phyloP scores from a whole-genome alignment of 2,797 vertebrate species.

The Bucorvus abyssinicus region DNA sequence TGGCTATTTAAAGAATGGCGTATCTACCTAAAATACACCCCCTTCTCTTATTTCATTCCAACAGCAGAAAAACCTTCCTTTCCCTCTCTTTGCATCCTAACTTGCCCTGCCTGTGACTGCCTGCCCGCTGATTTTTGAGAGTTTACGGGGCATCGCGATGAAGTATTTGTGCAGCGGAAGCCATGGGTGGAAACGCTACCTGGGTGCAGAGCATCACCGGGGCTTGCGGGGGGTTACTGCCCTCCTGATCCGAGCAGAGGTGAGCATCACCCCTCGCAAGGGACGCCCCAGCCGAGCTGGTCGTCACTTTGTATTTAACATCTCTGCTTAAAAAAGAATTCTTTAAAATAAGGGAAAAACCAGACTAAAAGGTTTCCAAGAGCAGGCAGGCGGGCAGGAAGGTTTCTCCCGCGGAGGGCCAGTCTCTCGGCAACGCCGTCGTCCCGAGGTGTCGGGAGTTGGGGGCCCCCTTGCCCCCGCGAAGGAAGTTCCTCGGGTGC shows the following conservation, averaged over 20 bases:
- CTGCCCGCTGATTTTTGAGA: background rate
- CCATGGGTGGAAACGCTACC: background rate
- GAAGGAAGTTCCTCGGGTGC: slow-evolving; percentile 86
- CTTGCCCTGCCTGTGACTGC: background rate
- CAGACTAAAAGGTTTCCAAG: slow-evolving; percentile 31
- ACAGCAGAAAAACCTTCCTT: background rate
- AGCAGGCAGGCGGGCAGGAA: slow-evolving; percentile 68
- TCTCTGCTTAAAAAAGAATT: background rate
- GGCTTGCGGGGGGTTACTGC: rapidly evolving
- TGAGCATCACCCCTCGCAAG: background rate
- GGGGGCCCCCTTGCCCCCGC: slow-evolving; percentile 74
- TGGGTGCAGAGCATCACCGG: background rate
- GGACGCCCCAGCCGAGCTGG: background rate
- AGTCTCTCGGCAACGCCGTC: slow-evolving; percentile 83
- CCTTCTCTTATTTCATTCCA: background rate
- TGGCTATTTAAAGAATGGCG: background rate
- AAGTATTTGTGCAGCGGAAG: background rate
- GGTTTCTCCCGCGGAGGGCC: slow-evolving; percentile 61
- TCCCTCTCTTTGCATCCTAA: background rate
- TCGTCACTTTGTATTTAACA: background rate
- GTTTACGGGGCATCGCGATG: rapidly evolving
- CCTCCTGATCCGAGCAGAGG: background rate
- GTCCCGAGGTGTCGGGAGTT: slow-evolving; percentile 77
- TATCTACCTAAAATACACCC: background rate
- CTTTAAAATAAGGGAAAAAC: background rate